A percentile compares a stretch with the other conserved stretches of the same genome.
Conservation (phyloP, 2,797 vertebrate genomes). For the Chaunax sp. region DNA sequence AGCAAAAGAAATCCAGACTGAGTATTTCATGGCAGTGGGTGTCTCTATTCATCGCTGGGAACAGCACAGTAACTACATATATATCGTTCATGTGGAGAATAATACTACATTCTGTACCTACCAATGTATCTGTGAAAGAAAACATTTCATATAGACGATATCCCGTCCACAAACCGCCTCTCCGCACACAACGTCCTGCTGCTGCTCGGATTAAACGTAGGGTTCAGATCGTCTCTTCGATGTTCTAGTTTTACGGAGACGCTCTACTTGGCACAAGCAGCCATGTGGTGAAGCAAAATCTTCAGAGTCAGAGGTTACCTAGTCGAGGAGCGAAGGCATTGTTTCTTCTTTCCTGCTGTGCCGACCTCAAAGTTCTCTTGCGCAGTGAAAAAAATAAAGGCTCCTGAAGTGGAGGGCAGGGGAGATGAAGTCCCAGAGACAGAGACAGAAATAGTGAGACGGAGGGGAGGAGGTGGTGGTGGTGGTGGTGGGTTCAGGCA, state of each 20-base stretch:
- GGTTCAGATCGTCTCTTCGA: constrained; percentile 61
- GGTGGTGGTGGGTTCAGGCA: constrained; percentile 19
- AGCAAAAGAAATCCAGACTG: constrained; percentile 52
- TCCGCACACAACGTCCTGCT: constrained; percentile 45
- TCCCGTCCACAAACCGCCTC: constrained; percentile 37
- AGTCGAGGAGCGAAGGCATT: constrained; percentile 15
- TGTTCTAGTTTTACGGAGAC: constrained; percentile 67
- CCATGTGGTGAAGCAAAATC: constrained; percentile 30
- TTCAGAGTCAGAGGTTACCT: constrained; percentile 38
- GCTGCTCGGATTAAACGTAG: constrained; percentile 54
- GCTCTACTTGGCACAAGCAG: constrained; percentile 44
- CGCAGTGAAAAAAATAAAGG: not conserved
- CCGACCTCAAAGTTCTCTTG: constrained; percentile 30
- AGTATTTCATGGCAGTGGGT: constrained; percentile 59
- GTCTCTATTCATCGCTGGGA: constrained; percentile 66
- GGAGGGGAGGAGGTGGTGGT: constrained; percentile 25
- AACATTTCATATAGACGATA: constrained; percentile 45
- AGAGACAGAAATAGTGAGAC: constrained; percentile 15
- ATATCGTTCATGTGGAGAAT: constrained; percentile 70
- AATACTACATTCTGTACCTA: constrained; percentile 57
- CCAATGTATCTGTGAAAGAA: constrained; percentile 61
- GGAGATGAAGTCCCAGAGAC: constrained; percentile 19
- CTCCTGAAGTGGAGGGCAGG: constrained; percentile 18
- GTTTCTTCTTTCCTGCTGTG: constrained; percentile 38
- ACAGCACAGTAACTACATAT: constrained; percentile 51